These are phyloP conservation scores for Paralichthys olivaceus DNA, from an alignment of 2,113 vertebrate genomes.

Conservation along the genomic window DNA sequence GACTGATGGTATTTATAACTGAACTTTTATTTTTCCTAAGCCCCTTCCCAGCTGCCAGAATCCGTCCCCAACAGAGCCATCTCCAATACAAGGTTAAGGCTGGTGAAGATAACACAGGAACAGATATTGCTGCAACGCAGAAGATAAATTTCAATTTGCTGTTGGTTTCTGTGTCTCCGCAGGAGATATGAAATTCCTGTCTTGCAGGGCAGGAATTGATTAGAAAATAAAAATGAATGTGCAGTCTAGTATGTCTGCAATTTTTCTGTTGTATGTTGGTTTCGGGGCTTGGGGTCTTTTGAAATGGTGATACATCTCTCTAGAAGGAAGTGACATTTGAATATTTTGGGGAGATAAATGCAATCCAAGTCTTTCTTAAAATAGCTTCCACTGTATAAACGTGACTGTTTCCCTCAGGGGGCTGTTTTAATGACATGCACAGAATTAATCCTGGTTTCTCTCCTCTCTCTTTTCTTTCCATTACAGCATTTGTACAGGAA, in stretches of 20 bases:
- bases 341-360: constrained; percentile 64
- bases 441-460: constrained; percentile 68
- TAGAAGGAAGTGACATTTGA: constrained; percentile 61
- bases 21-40: constrained; percentile 40
- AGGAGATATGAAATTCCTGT: constrained; percentile 79
- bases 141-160: constrained; percentile 83
- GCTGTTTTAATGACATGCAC: constrained; percentile 79
- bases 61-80: constrained; percentile 52
- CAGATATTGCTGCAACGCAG: constrained; percentile 75
- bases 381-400: constrained; percentile 72
- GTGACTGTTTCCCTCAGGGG: constrained; percentile 69
- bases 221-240: constrained; percentile 78
- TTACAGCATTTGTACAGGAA: constrained; percentile 64
- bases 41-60: constrained; percentile 44
- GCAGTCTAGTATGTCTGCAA: constrained; percentile 60
- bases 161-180: constrained; percentile 77
- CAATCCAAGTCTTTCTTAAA: constrained; percentile 70
- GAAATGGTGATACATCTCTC: constrained; percentile 69
- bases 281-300: constrained; percentile 51
- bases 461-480: constrained; percentile 54
- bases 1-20: constrained; percentile 42
- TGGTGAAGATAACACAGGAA: constrained; percentile 71
- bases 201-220: constrained; percentile 76
- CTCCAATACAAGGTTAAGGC: constrained; percentile 75
- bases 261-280: constrained; percentile 53